Evolutionary conservation across 2,113 vertebrate genomes (phyloP).

Genomic region (Ceyx margarethae): DNA sequence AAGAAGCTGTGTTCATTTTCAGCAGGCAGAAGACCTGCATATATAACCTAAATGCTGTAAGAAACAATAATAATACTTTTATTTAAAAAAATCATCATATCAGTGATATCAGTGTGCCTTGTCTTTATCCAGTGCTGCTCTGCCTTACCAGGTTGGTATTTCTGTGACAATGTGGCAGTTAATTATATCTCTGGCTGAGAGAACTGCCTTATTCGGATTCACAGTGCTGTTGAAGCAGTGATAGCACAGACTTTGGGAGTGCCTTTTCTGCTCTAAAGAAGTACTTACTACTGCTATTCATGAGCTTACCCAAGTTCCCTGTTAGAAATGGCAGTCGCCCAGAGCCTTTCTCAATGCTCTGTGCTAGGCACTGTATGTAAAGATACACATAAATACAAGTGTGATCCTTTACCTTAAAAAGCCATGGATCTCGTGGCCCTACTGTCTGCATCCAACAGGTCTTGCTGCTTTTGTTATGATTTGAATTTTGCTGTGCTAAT

Average conservation of each 20-base stretch:
- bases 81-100: not conserved
- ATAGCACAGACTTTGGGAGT: not conserved
- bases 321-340: not conserved
- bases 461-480: not conserved
- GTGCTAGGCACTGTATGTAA: not conserved
- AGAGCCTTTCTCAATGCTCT: not conserved
- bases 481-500: not conserved
- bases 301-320: not conserved
- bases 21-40: not conserved
- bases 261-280: not conserved
- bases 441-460: not conserved
- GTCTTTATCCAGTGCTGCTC: not conserved
- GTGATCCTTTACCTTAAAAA: not conserved
- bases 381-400: not conserved
- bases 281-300: not conserved
- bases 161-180: not conserved
- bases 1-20: not conserved
- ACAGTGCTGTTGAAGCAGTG: not conserved
- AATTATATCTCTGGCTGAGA: not conserved
- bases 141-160: not conserved
- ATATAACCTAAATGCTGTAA: not conserved
- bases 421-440: accelerated
- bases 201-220: not conserved
- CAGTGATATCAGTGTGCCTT: not conserved
- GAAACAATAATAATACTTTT: not conserved